Evolutionary conservation across 1,140 invertebrate species (phyloP), one percentile per base, ranked within the genome.

Genomic region (Aphidius ervi): DNA sequence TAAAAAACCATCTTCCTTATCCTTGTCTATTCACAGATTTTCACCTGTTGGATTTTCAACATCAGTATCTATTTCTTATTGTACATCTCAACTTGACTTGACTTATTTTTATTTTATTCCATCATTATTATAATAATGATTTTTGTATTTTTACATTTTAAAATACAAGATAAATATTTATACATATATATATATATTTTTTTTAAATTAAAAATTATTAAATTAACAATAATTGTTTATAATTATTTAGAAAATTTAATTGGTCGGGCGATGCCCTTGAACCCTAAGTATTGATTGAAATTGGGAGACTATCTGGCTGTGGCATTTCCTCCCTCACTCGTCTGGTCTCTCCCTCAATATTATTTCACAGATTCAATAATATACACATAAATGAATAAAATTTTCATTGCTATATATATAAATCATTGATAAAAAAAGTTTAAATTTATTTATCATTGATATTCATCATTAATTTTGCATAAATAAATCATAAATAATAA

Each of bases 221-320:
- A 54, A 63, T 63, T 60, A 62, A 3, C n/a, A 46, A 45, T 45
- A 37, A 46, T 46, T 20, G 23, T 5, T 31, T 37, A 58, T 58
- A 16, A 16, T 79, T 78, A 78, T 73, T 76, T 67, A 61, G 63
- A 23, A 67, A 41, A 41, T 67, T 75, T 77, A 79, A 79, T 79
- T 78, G 77, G 71, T 77, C 75, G 74, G 75, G 71, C 76, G 73
- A 77, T 78, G 76, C 75, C 77, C 77, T 80, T 79, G 76, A 79
- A 79, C 75, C 77, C 70, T 75, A 74, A 70, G 73, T 78, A 80
- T 80, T 78, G 77, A 80, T 80, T 80, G 67, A 75, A 71, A 73
- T 76, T 72, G 74, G 59, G 68, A 77, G 23, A 31, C 23, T 31
- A 75, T 75, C 72, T 73, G 67, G 73, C 65, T 70, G 68, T 71